phyloP scores from a whole-genome alignment of 2,113 vertebrate species.

The Thunnus thynnus region DNA sequence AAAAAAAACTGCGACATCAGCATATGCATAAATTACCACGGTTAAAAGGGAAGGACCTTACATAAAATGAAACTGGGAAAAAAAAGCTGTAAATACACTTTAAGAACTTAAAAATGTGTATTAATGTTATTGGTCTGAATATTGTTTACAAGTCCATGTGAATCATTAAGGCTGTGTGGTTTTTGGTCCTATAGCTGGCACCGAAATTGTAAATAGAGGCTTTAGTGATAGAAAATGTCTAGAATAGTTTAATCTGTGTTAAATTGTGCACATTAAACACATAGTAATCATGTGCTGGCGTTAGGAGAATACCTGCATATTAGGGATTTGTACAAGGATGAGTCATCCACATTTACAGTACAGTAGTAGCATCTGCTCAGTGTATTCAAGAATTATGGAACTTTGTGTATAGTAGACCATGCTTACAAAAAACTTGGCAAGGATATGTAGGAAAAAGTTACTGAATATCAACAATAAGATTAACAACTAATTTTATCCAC shows the following conservation, averaged over 20 bases:
- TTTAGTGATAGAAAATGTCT: neutral
- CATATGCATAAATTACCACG: conserved; percentile 63
- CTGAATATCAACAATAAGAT: too few relatives aligned
- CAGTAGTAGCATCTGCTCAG: neutral
- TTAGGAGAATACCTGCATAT: neutral
- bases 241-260: neutral
- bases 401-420: too few relatives aligned
- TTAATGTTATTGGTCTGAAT: neutral
- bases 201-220: neutral
- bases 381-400: too few relatives aligned
- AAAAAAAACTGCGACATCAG: conserved; percentile 75
- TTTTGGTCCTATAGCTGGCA: neutral
- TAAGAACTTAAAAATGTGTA: neutral
- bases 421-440: too few relatives aligned
- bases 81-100: neutral
- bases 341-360: conserved; percentile 6
- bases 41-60: conserved; percentile 36
- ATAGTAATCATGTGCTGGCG: neutral
- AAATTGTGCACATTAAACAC: neutral
- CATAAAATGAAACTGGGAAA: conserved; percentile 1
- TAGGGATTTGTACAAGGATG: neutral
- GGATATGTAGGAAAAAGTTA: too few relatives aligned
- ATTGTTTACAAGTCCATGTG: conserved; percentile 5
- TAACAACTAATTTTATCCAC: neutral
- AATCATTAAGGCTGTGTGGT: neutral